A percentile compares a stretch with the other conserved stretches of the same genome.
Conservation (phyloP, 2,888 invertebrate species). For the Asteroscopus sphinx region DNA sequence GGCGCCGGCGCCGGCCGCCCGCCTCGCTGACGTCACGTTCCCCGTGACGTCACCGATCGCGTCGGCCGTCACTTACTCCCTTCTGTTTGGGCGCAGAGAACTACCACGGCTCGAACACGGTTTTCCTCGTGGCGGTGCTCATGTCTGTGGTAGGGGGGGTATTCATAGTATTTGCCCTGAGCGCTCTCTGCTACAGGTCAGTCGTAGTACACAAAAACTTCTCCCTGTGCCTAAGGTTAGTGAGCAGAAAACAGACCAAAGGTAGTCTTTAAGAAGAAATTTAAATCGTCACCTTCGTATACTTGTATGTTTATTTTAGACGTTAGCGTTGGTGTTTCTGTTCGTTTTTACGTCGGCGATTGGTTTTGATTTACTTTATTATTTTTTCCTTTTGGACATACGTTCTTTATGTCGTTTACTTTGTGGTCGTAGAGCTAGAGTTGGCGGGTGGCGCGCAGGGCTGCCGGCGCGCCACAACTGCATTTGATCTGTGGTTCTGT, state of each 20-base stretch:
- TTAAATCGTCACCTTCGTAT: slow-evolving; percentile 90
- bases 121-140: slow-evolving; percentile 99
- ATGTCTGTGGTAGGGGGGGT: slow-evolving; percentile 99
- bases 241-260: slow-evolving; percentile 95
- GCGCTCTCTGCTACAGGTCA: slow-evolving; percentile 99
- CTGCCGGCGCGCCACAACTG: slow-evolving; percentile 84
- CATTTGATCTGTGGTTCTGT: slow-evolving; percentile 90
- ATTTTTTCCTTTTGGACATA: slow-evolving; percentile 73
- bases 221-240: slow-evolving; percentile 99
- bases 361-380: slow-evolving; percentile 81
- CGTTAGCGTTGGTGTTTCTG: slow-evolving; percentile 89
- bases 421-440: slow-evolving; percentile 87
- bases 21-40: slow-evolving; percentile 68
- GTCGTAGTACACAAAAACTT: slow-evolving; percentile 99
- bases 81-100: slow-evolving; percentile 94
- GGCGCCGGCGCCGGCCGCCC: slow-evolving; percentile 76
- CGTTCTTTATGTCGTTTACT: slow-evolving; percentile 83
- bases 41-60: slow-evolving; percentile 65
- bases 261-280: slow-evolving; percentile 91
- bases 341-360: slow-evolving; percentile 86
- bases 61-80: slow-evolving; percentile 74
- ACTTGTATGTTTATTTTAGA: slow-evolving; percentile 89
- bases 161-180: slow-evolving; percentile 99
- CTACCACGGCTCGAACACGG: slow-evolving; percentile 99
- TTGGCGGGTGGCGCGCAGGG: slow-evolving; percentile 85